Evolutionary conservation across 2,888 invertebrate species (phyloP), one percentile per base, ranked within the genome.

Genomic region (Spodoptera exigua): DNA sequence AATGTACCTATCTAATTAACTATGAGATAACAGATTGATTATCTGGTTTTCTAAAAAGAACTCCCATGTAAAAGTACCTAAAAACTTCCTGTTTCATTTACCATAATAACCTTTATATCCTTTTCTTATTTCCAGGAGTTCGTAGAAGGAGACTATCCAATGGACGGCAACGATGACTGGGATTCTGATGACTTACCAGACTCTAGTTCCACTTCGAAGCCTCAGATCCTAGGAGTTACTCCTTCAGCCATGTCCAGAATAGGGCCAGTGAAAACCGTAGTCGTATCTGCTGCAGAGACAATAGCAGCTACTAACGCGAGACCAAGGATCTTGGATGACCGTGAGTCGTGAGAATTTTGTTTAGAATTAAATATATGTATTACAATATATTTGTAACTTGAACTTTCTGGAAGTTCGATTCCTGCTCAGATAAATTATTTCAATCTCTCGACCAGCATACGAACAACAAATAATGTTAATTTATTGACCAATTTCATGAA

Each of bases 241-340:
- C 93, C 93, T 0, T 89, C 89, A 0, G 89, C 91, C 0, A 73
- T 89, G 70, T 90, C 84, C 40, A 84, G 83, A 53, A 67, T 78
- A 0, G 84, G 80, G 11, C 61, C 78, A 0, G 72, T 73, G 49
- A 80, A 83, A 40, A 80, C 81, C n/a, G 44, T 49, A 0, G 79
- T 87, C 9, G 74, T 88, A 1, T 88, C 89, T 0, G 89, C 90
- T 1, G 84, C 84, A 0, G 90, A 90, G 27, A 85, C 89, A 0
- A 86, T 93, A 0, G 88, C 90, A 0, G 91, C 92, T 0, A 94
- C 93, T 2, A 90, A 91, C 27, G 89, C 88, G 32, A 76, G 93
- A 14, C 93, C 93, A 0, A 86, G 81, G 72, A 88, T 93, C 55
- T 63, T 93, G 16, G 88, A 89, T 43, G 90, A 91, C 44, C 84